A percentile compares a stretch with the other conserved stretches of the same genome.
Evolutionary conservation across 92 coral and sea anemone species (phyloP).

Genomic region (Diadumene lineata): DNA sequence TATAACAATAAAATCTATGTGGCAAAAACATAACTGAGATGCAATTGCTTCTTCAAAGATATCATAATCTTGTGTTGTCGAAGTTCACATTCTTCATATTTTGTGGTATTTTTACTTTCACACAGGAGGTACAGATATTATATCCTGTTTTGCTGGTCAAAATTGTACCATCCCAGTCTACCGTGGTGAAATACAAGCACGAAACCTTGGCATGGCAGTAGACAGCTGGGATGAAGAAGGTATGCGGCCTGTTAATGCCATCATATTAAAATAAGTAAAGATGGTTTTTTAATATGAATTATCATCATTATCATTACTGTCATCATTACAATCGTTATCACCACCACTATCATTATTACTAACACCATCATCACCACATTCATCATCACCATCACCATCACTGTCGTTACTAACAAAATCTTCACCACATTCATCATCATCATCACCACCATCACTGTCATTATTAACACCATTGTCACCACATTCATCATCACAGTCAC

Average conservation of each 20-base stretch:
- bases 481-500: neutral
- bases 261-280: too few relatives aligned
- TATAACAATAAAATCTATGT: neutral
- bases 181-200: conserved; percentile 93
- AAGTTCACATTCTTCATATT: too few relatives aligned
- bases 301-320: too few relatives aligned
- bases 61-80: neutral
- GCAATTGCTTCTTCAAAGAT: neutral
- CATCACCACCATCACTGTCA: neutral
- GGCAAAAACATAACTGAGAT: neutral
- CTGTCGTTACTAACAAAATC: too few relatives aligned
- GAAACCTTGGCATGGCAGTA: conserved; percentile 98
- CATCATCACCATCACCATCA: too few relatives aligned
- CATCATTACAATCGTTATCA: too few relatives aligned
- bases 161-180: conserved; percentile 91
- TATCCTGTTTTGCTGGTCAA: conserved; percentile 94
- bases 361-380: too few relatives aligned
- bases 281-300: too few relatives aligned
- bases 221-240: conserved; percentile 94
- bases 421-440: conserved; percentile 4
- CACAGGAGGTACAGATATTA: conserved; percentile 95
- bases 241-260: too few relatives aligned
- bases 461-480: neutral
- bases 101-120: too few relatives aligned
- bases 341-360: too few relatives aligned